Conservation (phyloP, 2,888 invertebrate genomes). For the Alloscopus bannaensis region DNA sequence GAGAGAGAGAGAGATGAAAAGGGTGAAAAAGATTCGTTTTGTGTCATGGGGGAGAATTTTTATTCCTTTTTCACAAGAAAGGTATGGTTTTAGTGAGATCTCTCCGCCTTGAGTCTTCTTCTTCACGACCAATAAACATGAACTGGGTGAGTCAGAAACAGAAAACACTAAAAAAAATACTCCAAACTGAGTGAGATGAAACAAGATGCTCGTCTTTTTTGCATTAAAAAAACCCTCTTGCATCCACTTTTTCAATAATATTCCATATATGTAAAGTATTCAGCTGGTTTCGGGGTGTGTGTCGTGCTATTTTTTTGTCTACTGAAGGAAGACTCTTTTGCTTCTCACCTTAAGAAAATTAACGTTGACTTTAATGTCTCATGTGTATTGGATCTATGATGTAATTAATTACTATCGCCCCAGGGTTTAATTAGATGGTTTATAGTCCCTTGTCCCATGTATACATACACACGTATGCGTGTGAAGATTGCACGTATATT, state of each 20-base stretch:
- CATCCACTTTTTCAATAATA: no score
- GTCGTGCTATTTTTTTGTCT: no score
- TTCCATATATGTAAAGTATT: no score
- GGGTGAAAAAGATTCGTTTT: no score
- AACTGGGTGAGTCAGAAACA: constrained; percentile 46
- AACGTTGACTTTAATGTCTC: neutral
- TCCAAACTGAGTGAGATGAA: neutral
- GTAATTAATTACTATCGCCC: constrained; percentile 70
- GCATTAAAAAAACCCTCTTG: no score
- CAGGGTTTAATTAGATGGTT: constrained; percentile 68
- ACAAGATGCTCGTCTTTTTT: constrained; percentile 7
- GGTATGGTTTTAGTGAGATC: constrained; percentile 66
- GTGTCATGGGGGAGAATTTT: constrained; percentile 43
- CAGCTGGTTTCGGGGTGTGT: no score
- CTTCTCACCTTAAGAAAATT: no score
- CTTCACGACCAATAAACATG: constrained; percentile 65
- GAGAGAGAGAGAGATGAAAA: no score
- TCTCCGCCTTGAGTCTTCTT: constrained; percentile 69
- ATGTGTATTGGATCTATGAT: constrained; percentile 41
- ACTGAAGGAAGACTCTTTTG: no score
- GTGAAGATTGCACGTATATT: neutral
- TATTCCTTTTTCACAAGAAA: constrained; percentile 61
- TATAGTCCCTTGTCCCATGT: no score
- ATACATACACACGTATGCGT: no score
- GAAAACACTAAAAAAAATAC: no score